Evolutionary conservation across 2,113 vertebrate genomes (phyloP).

Genomic region (Spea multiplicata): DNA sequence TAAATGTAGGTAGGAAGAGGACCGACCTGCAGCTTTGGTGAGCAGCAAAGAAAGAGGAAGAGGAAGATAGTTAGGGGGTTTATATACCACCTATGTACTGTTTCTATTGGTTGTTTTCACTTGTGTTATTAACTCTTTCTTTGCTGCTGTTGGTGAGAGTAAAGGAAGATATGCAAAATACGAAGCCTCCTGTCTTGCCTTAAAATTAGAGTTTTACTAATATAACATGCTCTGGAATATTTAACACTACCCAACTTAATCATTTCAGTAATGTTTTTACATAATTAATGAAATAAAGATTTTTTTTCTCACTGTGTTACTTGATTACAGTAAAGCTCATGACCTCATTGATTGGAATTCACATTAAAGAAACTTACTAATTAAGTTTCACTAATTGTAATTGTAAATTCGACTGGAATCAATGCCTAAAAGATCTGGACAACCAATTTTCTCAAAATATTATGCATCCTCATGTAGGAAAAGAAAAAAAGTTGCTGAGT

Average conservation of each 20-base stretch:
- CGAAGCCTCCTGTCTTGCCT: no score
- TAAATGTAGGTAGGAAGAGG: no score
- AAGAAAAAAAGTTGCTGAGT: neutral
- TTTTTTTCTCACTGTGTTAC: slow-evolving; percentile 25
- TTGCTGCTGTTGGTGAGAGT: no score
- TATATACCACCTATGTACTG: no score
- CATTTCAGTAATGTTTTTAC: slow-evolving; percentile 28
- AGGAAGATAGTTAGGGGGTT: no score
- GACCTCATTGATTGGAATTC: slow-evolving; percentile 39
- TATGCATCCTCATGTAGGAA: slow-evolving; percentile 20
- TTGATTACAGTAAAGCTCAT: slow-evolving; percentile 41
- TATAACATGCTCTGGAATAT: neutral
- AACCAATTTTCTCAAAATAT: slow-evolving; percentile 36
- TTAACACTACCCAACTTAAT: slow-evolving; percentile 2
- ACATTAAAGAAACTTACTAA: slow-evolving; percentile 43
- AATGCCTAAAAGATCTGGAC: slow-evolving; percentile 33
- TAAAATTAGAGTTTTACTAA: neutral
- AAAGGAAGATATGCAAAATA: no score
- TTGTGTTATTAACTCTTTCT: no score
- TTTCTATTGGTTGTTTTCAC: no score
- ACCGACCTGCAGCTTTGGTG: no score
- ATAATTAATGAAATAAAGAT: slow-evolving; percentile 36
- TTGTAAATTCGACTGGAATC: slow-evolving; percentile 41
- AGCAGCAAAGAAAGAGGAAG: no score
- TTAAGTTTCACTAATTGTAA: slow-evolving; percentile 44